phyloP scores from a whole-genome alignment of 2,797 vertebrate genomes.

The Hylomyscus alleni region DNA sequence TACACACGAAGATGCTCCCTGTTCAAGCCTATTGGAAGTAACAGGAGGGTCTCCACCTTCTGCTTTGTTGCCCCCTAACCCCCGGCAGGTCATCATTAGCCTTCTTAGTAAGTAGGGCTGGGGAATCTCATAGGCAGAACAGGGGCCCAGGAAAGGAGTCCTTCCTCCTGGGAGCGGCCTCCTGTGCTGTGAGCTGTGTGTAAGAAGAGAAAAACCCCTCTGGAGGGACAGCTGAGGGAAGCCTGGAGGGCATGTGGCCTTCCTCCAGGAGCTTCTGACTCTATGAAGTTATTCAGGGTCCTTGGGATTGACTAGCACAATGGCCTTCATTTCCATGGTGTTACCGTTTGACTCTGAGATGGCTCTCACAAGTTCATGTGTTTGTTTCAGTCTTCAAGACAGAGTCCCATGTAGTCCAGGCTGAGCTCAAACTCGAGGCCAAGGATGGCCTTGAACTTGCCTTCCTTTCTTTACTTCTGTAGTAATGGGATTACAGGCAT shows the following conservation, averaged over 20 bases:
- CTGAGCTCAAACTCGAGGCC: background rate
- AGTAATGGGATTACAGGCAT: background rate
- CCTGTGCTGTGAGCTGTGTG: background rate
- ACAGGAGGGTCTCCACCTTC: background rate
- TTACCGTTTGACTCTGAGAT: background rate
- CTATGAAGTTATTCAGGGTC: background rate
- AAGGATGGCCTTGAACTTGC: background rate
- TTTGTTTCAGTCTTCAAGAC: background rate
- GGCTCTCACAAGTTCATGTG: background rate
- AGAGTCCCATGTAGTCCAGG: background rate
- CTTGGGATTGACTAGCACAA: background rate
- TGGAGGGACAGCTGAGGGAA: background rate
- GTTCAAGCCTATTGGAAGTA: background rate
- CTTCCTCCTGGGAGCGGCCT: background rate
- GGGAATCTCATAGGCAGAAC: background rate
- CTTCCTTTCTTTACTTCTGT: background rate
- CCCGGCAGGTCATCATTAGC: no score
- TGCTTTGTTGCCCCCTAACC: accelerated
- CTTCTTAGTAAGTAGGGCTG: background rate
- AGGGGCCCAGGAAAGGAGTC: no score
- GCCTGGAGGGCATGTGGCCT: background rate
- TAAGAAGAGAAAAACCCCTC: background rate
- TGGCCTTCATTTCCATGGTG: background rate
- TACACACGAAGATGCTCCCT: background rate
- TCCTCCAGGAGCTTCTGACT: background rate